phyloP scores from a whole-genome alignment of 2,113 vertebrate species.

The Hystrix brachyura region DNA sequence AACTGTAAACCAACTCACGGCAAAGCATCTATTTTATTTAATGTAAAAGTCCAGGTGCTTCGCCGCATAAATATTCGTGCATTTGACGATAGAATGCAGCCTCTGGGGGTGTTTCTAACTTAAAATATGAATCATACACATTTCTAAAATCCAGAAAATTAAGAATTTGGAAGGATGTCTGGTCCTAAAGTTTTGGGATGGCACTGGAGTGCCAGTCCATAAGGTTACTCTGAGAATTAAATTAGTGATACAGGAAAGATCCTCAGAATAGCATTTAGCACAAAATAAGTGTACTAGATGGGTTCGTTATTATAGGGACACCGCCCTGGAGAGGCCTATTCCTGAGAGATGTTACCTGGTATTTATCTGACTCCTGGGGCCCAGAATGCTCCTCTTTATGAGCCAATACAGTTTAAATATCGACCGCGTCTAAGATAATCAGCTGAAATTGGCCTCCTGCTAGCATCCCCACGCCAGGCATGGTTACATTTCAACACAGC shows the following conservation, averaged over 20 bases:
- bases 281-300: neutral
- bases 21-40: neutral
- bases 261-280: neutral
- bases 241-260: neutral
- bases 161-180: conserved; percentile 20
- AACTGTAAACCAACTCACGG: conserved; percentile 8
- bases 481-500: neutral
- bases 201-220: neutral
- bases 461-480: neutral
- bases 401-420: neutral
- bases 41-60: neutral
- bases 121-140: neutral
- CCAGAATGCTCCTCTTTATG: neutral
- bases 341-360: neutral
- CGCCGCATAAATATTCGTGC: neutral
- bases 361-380: conserved; percentile 17
- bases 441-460: neutral
- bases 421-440: neutral
- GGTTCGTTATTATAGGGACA: neutral
- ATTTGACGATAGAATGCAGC: neutral
- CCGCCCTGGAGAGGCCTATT: neutral
- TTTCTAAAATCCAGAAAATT: conserved; percentile 40
- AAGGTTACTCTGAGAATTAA: neutral
- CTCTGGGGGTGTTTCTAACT: neutral
- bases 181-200: neutral